Percentiles rank a stretch among this genome's conserved stretches.
Evolutionary conservation across 1,140 invertebrate species (phyloP).

Genomic region (Hypsibius dujardini): DNA sequence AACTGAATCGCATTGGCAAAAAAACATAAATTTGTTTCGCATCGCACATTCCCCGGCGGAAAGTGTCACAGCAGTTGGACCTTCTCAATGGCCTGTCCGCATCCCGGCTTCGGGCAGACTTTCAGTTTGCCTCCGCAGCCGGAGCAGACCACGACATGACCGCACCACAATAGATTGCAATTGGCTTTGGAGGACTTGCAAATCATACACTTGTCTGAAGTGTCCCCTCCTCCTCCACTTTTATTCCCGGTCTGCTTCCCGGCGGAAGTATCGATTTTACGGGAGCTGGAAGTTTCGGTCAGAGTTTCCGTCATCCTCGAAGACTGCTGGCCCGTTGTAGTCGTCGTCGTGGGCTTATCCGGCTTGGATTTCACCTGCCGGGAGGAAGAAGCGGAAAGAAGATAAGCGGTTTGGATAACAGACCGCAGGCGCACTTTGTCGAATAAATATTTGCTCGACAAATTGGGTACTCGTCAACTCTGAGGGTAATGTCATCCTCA

Average conservation of each 20-base stretch:
- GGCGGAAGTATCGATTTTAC: background rate
- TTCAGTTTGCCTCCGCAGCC: background rate
- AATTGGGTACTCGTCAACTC: background rate
- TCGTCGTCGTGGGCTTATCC: background rate
- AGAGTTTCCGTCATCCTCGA: background rate
- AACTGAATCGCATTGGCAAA: no score
- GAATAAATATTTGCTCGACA: background rate
- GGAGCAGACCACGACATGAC: background rate
- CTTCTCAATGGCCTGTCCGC: background rate
- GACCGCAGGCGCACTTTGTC: no score
- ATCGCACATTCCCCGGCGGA: no score
- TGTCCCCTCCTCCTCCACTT: background rate
- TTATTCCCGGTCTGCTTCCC: background rate
- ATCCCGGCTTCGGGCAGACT: background rate
- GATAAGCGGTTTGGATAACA: no score
- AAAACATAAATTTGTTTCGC: no score
- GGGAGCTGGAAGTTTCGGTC: background rate
- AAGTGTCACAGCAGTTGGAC: background rate
- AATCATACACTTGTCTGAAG: conserved; percentile 10
- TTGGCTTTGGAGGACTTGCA: background rate
- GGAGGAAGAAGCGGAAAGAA: no score
- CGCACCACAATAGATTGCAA: conserved; percentile 7
- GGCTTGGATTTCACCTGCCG: no score
- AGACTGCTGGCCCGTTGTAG: background rate
- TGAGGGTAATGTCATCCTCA: background rate